Evolutionary conservation across 1,140 invertebrate species (phyloP).

Genomic region (Platorchestia sp.): DNA sequence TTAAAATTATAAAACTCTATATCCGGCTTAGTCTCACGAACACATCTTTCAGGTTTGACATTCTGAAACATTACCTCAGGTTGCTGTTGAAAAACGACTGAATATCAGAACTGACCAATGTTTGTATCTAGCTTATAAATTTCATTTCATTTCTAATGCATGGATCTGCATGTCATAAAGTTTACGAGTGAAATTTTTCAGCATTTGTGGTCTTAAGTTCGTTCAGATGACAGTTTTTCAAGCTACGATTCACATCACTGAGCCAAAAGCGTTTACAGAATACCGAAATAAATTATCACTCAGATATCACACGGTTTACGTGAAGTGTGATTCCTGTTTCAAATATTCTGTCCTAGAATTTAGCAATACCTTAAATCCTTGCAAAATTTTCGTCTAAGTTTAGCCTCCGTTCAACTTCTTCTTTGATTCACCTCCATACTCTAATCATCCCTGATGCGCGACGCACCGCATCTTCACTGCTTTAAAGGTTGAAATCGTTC

Average conservation of each 20-base stretch:
- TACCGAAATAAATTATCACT: background rate
- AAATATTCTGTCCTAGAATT: background rate
- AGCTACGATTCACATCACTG: background rate
- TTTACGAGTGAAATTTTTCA: background rate
- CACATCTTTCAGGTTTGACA: too few relatives aligned
- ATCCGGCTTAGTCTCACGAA: too few relatives aligned
- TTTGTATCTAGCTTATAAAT: background rate
- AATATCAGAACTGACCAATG: background rate
- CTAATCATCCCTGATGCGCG: background rate
- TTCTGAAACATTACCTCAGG: background rate
- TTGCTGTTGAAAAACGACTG: background rate
- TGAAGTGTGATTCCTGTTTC: background rate
- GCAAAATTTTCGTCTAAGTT: background rate
- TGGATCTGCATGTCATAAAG: too few relatives aligned
- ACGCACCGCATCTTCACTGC: background rate
- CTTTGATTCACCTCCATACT: background rate
- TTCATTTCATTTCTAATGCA: background rate
- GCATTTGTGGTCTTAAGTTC: background rate
- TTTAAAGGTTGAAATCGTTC: background rate
- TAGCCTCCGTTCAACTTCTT: background rate
- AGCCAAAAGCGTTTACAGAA: too few relatives aligned
- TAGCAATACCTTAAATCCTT: too few relatives aligned
- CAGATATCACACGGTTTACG: background rate
- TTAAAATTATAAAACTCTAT: too few relatives aligned
- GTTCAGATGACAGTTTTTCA: background rate